Evolutionary conservation across 2,797 vertebrate species (phyloP), one percentile per base, ranked within the genome.

Genomic region (Scleropages formosus): DNA sequence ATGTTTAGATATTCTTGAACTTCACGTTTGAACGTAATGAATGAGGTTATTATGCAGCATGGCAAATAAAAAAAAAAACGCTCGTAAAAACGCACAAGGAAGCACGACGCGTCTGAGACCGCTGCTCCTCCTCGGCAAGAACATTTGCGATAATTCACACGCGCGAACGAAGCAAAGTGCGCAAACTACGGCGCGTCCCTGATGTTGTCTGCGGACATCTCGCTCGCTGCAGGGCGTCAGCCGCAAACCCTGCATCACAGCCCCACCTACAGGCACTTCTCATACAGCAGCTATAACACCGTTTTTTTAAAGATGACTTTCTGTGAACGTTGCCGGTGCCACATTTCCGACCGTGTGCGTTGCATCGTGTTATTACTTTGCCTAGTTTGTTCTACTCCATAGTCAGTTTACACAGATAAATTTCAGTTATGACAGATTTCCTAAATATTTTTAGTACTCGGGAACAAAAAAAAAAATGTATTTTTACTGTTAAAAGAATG

Each of bases 241-340:
- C 47, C 79, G 81, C 86, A 83, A 92, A 93, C 85, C 84, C 90
- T 92, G 91, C 90, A 90, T 86, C 86, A 89, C 83, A 92, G 90
- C 90, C 78, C 91, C 92, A 89, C 90, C 92, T 92, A 88, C 91
- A 93, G 92, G 91, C 80, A 75, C 24, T 18, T 39, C 39, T 7
- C 31, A 76, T 75, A 82, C 69, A 78, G 78, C 83, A 74, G 26
- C 20, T 20, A 66, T 39, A 22, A 72, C 58, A 24, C 68, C 27
- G 24, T 4, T 51, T 16, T 51, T 15, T 66, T 31, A 15, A 62
- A 62, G 13, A 16, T 26, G 26, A 63, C 63, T 63, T n/a, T n/a
- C n/a, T n/a, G n/a, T n/a, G n/a, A n/a, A n/a, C n/a, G n/a, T n/a
- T n/a, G n/a, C n/a, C n/a, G n/a, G n/a, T n/a, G n/a, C n/a, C n/a